Percentiles rank a stretch among this genome's conserved stretches.
phyloP scores from a whole-genome alignment of 2,888 invertebrate species.

The Eustalomyia histrio region DNA sequence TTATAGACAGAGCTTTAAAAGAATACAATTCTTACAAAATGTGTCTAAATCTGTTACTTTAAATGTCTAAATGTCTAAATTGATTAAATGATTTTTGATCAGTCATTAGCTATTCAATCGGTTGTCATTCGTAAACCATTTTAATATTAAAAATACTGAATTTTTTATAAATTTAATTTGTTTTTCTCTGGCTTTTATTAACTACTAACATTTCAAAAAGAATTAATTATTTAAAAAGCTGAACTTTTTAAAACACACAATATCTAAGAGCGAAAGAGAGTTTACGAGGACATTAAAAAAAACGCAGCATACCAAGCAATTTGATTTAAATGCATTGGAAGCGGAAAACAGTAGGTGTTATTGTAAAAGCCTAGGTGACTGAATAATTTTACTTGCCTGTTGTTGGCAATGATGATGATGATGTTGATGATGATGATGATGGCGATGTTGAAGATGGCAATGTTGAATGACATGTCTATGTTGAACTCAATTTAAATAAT shows the following conservation, averaged over 20 bases:
- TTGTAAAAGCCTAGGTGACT: conserved; percentile 51
- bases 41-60: too few relatives aligned
- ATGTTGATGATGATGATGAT: conserved; percentile 26
- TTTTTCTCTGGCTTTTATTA: too few relatives aligned
- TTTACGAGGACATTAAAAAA: background rate
- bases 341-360: conserved; percentile 57
- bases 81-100: too few relatives aligned
- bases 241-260: too few relatives aligned
- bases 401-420: conserved; percentile 39
- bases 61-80: too few relatives aligned
- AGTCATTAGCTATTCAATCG: too few relatives aligned
- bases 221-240: too few relatives aligned
- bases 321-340: background rate
- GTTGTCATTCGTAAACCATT: too few relatives aligned
- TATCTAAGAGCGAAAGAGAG: background rate
- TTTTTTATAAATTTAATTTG: too few relatives aligned
- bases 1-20: background rate
- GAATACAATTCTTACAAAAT: background rate
- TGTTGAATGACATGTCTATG: conserved; percentile 27
- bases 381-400: conserved; percentile 20
- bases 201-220: too few relatives aligned
- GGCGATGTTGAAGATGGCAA: conserved; percentile 10
- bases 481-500: conserved; percentile 61
- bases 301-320: background rate
- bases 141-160: too few relatives aligned